Evolutionary conservation across 2,797 vertebrate species (phyloP).

Genomic region (Geotrypetes seraphini): DNA sequence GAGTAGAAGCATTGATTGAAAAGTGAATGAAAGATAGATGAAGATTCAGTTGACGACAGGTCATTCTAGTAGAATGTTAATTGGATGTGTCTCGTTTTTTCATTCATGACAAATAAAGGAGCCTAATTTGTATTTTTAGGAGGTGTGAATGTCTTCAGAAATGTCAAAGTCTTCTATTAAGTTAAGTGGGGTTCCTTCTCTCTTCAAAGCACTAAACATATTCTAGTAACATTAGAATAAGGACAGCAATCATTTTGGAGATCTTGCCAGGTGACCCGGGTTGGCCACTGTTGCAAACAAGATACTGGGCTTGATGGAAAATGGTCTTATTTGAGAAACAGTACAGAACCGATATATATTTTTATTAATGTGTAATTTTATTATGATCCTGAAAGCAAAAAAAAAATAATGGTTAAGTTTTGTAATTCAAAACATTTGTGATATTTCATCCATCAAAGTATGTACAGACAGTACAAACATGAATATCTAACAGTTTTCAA

Average conservation of each 20-base stretch:
- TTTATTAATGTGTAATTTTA: neutral
- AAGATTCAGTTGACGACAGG: neutral
- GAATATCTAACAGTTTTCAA: too few species aligned
- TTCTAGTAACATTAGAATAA: neutral
- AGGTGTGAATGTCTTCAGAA: neutral
- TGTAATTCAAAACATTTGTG: neutral
- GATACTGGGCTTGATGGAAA: too few species aligned
- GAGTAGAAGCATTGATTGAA: constrained; percentile 8
- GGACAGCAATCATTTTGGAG: neutral
- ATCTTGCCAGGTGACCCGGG: too few species aligned
- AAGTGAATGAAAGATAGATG: constrained; percentile 3
- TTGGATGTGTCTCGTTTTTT: neutral
- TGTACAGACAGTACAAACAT: too few species aligned
- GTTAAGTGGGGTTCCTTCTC: too few species aligned
- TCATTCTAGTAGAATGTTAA: neutral
- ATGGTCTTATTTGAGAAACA: neutral
- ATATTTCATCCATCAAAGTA: neutral
- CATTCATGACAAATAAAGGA: neutral
- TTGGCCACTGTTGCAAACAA: too few species aligned
- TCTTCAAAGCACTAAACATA: too few species aligned
- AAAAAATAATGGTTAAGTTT: neutral
- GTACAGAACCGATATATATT: neutral
- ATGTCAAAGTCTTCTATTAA: too few species aligned
- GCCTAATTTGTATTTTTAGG: neutral
- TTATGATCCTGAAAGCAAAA: neutral